Conservation (phyloP, 2,888 invertebrate genomes). For the Eurytoma californica region DNA sequence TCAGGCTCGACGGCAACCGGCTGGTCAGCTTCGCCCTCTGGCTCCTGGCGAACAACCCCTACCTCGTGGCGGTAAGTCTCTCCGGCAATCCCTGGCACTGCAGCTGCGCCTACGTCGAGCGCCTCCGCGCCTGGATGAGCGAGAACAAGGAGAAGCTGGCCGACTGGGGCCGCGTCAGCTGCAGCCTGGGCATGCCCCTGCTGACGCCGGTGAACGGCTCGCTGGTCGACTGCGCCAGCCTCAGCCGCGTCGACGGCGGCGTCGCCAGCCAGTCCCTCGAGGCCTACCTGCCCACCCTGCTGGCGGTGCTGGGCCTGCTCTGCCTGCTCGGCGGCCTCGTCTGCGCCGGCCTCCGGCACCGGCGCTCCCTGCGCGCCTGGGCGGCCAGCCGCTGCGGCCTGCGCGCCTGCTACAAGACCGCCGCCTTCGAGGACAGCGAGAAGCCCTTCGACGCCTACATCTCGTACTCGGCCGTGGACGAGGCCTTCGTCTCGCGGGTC, state of each 20-base stretch:
- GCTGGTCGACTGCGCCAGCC: constrained; percentile 83
- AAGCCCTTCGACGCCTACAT: constrained; percentile 96
- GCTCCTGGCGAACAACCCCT: constrained; percentile 89
- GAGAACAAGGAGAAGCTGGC: constrained; percentile 87
- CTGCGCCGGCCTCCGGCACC: constrained; percentile 87
- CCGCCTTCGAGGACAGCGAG: constrained; percentile 85
- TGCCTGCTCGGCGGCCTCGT: constrained; percentile 85
- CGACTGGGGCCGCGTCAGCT: constrained; percentile 86
- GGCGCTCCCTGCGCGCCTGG: constrained; percentile 89
- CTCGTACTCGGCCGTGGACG: constrained; percentile 95
- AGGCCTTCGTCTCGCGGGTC: constrained; percentile 92
- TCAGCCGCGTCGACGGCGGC: constrained; percentile 84
- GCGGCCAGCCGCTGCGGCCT: constrained; percentile 90
- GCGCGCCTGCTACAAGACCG: constrained; percentile 90
- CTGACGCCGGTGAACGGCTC: constrained; percentile 86
- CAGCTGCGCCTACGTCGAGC: constrained; percentile 89
- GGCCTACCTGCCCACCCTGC: constrained; percentile 86
- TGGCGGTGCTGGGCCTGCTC: constrained; percentile 87
- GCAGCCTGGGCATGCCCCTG: constrained; percentile 83
- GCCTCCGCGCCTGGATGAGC: constrained; percentile 87
- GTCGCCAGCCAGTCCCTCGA: constrained; percentile 88
- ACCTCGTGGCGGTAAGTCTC: constrained; percentile 90
- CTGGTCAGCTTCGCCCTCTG: constrained; percentile 89
- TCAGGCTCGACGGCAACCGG: constrained; percentile 90
- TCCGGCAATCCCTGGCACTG: constrained; percentile 93